Evolutionary conservation across 2,888 invertebrate genomes (phyloP).

Genomic region (Drosophila paranaensis): DNA sequence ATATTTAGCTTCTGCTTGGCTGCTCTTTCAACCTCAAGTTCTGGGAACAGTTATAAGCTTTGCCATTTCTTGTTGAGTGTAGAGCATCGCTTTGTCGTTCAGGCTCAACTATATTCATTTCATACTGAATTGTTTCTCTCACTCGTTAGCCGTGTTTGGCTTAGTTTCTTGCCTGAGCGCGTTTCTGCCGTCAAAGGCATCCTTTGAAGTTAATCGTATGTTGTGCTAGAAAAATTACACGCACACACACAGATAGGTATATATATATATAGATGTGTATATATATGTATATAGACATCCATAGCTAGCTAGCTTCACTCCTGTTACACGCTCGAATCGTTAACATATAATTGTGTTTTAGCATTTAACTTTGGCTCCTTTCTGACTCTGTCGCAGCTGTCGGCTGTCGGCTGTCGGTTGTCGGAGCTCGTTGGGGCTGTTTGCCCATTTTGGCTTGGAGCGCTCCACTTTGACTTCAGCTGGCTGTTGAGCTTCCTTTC

Average conservation of each 20-base stretch:
- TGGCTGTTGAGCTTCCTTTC: conserved; percentile 20
- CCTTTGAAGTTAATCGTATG: conserved; percentile 80
- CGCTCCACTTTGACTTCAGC: conserved; percentile 52
- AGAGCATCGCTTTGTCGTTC: conserved; percentile 26
- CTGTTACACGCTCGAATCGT: conserved; percentile 58
- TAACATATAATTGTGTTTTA: conserved; percentile 74
- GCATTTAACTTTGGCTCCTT: conserved; percentile 72
- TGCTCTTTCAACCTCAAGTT: not conserved
- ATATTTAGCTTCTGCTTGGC: conserved; percentile 63
- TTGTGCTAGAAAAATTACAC: conserved; percentile 60
- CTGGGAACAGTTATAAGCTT: not conserved
- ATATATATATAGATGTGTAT: conserved; percentile 12
- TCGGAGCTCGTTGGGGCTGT: conserved; percentile 22
- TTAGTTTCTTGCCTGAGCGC: conserved; percentile 77
- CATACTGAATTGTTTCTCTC: conserved; percentile 17
- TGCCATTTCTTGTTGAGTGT: not conserved
- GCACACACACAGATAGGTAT: conserved; percentile 30
- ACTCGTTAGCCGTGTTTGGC: conserved; percentile 58
- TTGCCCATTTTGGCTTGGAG: conserved; percentile 57
- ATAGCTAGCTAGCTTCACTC: conserved; percentile 33
- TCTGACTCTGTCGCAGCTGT: conserved; percentile 40
- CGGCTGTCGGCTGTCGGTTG: conserved; percentile 23
- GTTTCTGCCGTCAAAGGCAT: conserved; percentile 73
- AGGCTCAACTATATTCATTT: not conserved
- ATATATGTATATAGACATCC: conserved; percentile 1